Evolutionary conservation across 2,888 invertebrate genomes (phyloP).

Genomic region (Drosophila ezoana): DNA sequence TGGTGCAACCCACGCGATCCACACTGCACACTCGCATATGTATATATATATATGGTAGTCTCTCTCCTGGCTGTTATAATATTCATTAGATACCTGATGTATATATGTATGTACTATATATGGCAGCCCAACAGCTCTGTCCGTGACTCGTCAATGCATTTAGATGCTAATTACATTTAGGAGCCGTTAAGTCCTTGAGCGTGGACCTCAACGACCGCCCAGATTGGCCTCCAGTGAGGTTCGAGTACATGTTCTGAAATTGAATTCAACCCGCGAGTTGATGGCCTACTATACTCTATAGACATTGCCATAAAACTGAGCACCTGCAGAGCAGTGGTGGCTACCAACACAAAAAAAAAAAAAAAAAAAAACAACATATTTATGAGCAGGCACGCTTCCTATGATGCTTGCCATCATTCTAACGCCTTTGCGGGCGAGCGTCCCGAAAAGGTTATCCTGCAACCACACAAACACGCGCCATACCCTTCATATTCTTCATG

Average conservation of each 20-base stretch:
- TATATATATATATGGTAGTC: neutral
- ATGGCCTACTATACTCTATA: slow-evolving; percentile 5
- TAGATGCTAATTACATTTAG: slow-evolving; percentile 70
- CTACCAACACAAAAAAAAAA: slow-evolving; percentile 2
- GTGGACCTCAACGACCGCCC: slow-evolving; percentile 12
- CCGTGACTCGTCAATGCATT: slow-evolving; percentile 50
- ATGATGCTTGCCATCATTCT: slow-evolving; percentile 6
- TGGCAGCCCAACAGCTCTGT: slow-evolving; percentile 21
- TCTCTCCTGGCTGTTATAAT: slow-evolving; percentile 41
- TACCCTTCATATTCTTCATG: slow-evolving; percentile 16
- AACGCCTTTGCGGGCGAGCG: slow-evolving; percentile 10
- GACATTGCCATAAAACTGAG: slow-evolving; percentile 28
- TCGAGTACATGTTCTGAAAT: slow-evolving; percentile 18
- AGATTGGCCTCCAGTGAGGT: slow-evolving; percentile 32
- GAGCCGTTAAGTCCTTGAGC: slow-evolving; percentile 23
- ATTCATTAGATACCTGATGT: slow-evolving; percentile 58
- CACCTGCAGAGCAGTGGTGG: slow-evolving; percentile 12
- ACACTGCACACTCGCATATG: slow-evolving; percentile 6
- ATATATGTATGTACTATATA: slow-evolving; percentile 17
- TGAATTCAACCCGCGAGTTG: slow-evolving; percentile 21
- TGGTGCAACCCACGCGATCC: slow-evolving; percentile 39
- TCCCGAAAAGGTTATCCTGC: slow-evolving; percentile 25
- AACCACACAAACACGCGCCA: slow-evolving; percentile 3
- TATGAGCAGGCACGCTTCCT: slow-evolving; percentile 42
- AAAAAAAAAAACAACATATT: slow-evolving; percentile 18